These are phyloP conservation scores for Lucinisca nassula DNA, from an alignment of 2,888 invertebrate genomes.

Conservation along the genomic window DNA sequence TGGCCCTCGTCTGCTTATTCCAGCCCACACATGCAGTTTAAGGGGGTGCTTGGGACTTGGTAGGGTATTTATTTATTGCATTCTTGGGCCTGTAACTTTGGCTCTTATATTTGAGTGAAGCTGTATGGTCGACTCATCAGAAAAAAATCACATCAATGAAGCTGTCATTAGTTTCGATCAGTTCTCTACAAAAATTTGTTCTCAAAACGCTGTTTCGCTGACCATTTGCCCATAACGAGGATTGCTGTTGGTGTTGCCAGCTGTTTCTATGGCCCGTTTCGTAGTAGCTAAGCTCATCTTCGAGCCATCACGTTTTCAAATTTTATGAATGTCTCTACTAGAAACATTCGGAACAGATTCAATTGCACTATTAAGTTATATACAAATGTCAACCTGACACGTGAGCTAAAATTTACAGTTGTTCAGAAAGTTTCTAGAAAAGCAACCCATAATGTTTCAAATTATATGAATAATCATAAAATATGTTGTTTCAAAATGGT, in stretches of 20 bases:
- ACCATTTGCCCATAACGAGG: constrained; percentile 47
- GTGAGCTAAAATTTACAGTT: no score
- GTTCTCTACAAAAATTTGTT: constrained; percentile 25
- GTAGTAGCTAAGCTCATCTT: not conserved
- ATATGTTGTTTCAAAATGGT: no score
- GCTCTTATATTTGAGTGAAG: constrained; percentile 37
- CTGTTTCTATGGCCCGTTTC: not conserved
- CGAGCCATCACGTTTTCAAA: not conserved
- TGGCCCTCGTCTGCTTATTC: constrained; percentile 44
- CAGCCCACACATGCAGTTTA: constrained; percentile 60
- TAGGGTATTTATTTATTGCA: not conserved
- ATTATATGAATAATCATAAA: no score
- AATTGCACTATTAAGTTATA: not conserved
- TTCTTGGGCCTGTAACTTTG: not conserved
- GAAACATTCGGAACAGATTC: not conserved
- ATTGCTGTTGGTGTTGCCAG: not conserved
- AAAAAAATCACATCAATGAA: constrained; percentile 53
- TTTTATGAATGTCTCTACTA: not conserved
- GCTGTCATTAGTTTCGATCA: constrained; percentile 31
- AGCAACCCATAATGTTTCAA: no score
- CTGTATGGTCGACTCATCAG: constrained; percentile 46
- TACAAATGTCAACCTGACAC: no score
- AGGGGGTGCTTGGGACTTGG: constrained; percentile 47
- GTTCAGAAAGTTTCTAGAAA: no score
- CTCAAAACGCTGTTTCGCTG: constrained; percentile 35